Evolutionary conservation across 1,140 invertebrate genomes (phyloP).

Genomic region (Eufriesea mexicana): DNA sequence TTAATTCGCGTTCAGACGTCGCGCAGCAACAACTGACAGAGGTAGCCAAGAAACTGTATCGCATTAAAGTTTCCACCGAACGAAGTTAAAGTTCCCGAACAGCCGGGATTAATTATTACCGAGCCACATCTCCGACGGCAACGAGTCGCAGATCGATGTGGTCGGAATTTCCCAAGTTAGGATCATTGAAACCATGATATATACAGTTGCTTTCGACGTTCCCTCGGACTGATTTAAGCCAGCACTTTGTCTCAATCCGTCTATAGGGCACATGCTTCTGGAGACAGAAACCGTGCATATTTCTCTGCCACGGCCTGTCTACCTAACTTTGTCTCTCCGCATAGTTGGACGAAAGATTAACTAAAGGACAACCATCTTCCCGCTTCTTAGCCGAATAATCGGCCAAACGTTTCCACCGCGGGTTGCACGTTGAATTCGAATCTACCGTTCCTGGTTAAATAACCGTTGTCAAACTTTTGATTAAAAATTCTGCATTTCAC

Average conservation of each 20-base stretch:
- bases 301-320: neutral
- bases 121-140: neutral
- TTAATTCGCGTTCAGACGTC: neutral
- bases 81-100: neutral
- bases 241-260: neutral
- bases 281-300: neutral
- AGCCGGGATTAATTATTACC: constrained; percentile 29
- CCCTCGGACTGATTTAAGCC: constrained; percentile 12
- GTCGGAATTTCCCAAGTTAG: neutral
- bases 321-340: neutral
- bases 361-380: neutral
- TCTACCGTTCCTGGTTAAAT: too few relatives aligned
- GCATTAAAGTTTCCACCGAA: neutral
- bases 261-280: neutral
- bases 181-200: constrained; percentile 5
- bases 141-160: constrained; percentile 11
- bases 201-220: neutral
- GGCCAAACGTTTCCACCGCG: neutral
- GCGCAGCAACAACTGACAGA: neutral
- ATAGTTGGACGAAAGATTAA: neutral
- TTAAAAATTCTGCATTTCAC: too few relatives aligned
- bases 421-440: too few relatives aligned
- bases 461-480: too few relatives aligned
- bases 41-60: neutral
- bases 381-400: neutral